phyloP scores from a whole-genome alignment of 1,140 invertebrate species.

The Drosophila pachea region DNA sequence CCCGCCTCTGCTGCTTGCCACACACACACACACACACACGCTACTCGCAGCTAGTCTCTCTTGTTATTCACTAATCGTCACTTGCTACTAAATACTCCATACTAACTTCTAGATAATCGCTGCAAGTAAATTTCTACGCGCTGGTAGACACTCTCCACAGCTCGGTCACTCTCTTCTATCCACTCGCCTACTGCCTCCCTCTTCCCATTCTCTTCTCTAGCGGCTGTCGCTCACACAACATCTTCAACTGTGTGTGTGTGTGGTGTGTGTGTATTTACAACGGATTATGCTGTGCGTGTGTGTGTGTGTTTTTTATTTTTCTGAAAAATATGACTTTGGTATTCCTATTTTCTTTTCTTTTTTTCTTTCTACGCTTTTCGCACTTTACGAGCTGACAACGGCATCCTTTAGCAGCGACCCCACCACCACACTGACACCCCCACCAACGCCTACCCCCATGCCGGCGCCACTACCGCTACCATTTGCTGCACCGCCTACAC shows the following conservation, averaged over 20 bases:
- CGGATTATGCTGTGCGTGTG: slow-evolving; percentile 12
- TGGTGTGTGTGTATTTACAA: slow-evolving; percentile 49
- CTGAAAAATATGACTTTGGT: slow-evolving; percentile 78
- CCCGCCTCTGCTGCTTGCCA: no score
- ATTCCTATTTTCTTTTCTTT: slow-evolving; percentile 51
- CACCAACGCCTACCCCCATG: slow-evolving; percentile 17
- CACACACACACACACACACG: not conserved
- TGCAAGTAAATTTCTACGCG: not conserved
- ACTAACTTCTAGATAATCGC: no score
- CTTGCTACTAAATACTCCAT: no score
- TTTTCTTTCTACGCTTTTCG: slow-evolving; percentile 17
- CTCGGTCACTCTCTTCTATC: no score
- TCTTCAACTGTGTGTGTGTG: slow-evolving; percentile 14
- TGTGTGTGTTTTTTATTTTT: slow-evolving; percentile 67
- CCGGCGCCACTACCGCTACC: not conserved
- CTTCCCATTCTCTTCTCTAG: no score
- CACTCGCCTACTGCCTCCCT: no score
- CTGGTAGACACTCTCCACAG: no score
- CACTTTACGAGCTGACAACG: slow-evolving; percentile 60
- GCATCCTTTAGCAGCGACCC: slow-evolving; percentile 58
- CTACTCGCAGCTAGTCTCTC: not conserved
- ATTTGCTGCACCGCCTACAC: no score
- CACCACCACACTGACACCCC: slow-evolving; percentile 10
- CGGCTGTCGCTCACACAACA: slow-evolving; percentile 3
- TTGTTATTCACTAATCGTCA: no score